Evolutionary conservation across 2,113 vertebrate species (phyloP).

Genomic region (Paratilapia polleni): DNA sequence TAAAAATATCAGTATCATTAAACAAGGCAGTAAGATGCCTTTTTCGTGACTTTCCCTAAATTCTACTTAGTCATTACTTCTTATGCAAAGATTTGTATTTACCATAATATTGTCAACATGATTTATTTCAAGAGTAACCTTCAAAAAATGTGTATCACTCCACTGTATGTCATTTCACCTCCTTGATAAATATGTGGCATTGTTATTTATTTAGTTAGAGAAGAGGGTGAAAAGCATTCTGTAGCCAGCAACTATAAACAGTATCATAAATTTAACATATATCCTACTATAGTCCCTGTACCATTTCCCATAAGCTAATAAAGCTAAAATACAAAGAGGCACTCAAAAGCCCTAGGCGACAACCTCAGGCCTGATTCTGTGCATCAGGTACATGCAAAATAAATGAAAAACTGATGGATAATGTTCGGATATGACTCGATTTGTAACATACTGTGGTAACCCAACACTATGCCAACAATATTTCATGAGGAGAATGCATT

Average conservation of each 20-base stretch:
- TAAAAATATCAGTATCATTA: constrained; percentile 46
- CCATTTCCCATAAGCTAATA: constrained; percentile 24
- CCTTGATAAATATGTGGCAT: constrained; percentile 20
- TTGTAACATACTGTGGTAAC: constrained; percentile 8
- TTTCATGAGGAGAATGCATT: constrained; percentile 26
- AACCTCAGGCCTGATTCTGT: background rate
- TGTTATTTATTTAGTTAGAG: constrained; percentile 3
- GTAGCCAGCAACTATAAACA: constrained; percentile 56
- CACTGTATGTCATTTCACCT: constrained; percentile 2
- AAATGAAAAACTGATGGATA: background rate
- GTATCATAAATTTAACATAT: constrained; percentile 49
- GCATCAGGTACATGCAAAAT: constrained; percentile 13
- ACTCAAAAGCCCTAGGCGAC: constrained; percentile 1
- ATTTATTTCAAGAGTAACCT: background rate
- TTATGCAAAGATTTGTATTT: constrained; percentile 6
- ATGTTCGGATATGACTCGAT: constrained; percentile 16
- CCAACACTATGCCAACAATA: constrained; percentile 10
- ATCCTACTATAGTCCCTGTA: constrained; percentile 38
- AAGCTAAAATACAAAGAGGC: constrained; percentile 18
- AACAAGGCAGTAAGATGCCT: constrained; percentile 4
- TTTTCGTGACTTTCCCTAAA: constrained; percentile 6
- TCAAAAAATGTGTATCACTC: background rate
- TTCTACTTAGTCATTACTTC: constrained; percentile 2
- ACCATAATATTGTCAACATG: constrained; percentile 6
- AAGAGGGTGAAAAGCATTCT: constrained; percentile 25